Evolutionary conservation across 2,113 vertebrate genomes (phyloP), one percentile per base, ranked within the genome.

Genomic region (Pungitius pungitius): DNA sequence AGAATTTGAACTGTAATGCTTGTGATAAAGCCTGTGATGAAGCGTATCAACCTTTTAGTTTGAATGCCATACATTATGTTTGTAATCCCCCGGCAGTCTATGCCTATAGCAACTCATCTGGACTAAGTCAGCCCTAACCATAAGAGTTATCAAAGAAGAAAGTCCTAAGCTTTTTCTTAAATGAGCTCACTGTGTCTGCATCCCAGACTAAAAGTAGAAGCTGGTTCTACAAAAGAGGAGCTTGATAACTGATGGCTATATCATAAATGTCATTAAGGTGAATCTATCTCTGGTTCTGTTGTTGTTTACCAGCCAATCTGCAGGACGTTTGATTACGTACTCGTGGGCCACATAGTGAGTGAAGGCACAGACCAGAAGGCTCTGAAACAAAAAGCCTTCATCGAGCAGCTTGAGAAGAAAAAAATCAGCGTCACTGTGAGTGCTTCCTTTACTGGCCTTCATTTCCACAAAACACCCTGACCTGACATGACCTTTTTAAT

Each of bases 341-440:
- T 97, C 1, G 97, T 97, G 47, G 94, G 94, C 0, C 22, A 93
- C 10, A 74, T 64, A 6, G 57, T 80, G 0, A 54, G 89, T 1
- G 57, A 74, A 33, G 70, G 73, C 0, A 4, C 35, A 8, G 86
- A 91, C 22, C 77, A 73, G 30, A 85, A 18, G 59, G 77, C 68
- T 39, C 20, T 18, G 26, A 95, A 87, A 86, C 95, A 91, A 75
- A 67, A n/a, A n/a, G 89, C 73, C n/a, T 98, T 95, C 63, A 89
- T 96, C 43, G 37, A 85, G 0, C 74, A 92, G 63, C 90, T 98
- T 4, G 6, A 79, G 60, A 81, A 56, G 27, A 97, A 95, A 58
- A 93, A 94, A 1, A 94, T 98, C 45, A 51, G 2, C 0, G 82
- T 94, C 69, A 93, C 92, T 62, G 97, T 99, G 82, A 94, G 94